Evolutionary conservation across 2,113 vertebrate genomes (phyloP).

Genomic region (Zingel zingel): DNA sequence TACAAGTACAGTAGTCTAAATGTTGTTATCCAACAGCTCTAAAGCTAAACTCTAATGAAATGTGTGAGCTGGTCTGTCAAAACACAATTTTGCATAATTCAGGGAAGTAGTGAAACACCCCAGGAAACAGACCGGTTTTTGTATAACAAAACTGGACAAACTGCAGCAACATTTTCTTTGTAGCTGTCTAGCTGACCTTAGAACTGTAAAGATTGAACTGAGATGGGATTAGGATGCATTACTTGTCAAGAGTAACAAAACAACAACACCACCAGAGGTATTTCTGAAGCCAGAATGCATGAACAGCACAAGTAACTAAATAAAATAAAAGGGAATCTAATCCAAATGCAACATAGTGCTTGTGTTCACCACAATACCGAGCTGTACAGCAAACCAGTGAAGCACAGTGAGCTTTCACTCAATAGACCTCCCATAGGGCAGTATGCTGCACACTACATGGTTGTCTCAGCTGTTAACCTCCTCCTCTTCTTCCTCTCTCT

Average conservation of each 20-base stretch:
- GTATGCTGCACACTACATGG: constrained; percentile 50
- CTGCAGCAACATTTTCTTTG: neutral
- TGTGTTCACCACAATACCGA: constrained; percentile 29
- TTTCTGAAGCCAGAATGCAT: constrained; percentile 8
- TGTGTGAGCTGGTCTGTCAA: constrained; percentile 48
- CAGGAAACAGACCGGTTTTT: constrained; percentile 37
- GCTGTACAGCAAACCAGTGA: constrained; percentile 41
- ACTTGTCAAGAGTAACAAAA: neutral
- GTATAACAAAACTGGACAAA: constrained; percentile 11
- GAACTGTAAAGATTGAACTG: neutral
- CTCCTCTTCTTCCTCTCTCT: constrained; percentile 19
- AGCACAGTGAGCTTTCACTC: constrained; percentile 63
- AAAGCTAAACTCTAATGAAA: constrained; percentile 40
- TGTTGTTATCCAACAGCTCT: constrained; percentile 14
- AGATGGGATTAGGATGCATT: neutral
- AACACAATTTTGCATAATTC: constrained; percentile 40
- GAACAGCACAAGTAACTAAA: constrained; percentile 12
- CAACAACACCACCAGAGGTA: neutral
- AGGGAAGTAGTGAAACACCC: constrained; percentile 10
- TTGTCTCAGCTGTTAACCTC: constrained; percentile 69
- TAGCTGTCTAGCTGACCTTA: neutral
- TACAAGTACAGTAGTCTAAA: neutral
- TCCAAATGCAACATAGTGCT: constrained; percentile 27
- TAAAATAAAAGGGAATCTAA: constrained; percentile 26
- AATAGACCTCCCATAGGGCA: constrained; percentile 62